These are phyloP conservation scores for Agelas oroides DNA, from an alignment of 37 sponge, comb jelly and placozoan genomes.

Conservation along the genomic window DNA sequence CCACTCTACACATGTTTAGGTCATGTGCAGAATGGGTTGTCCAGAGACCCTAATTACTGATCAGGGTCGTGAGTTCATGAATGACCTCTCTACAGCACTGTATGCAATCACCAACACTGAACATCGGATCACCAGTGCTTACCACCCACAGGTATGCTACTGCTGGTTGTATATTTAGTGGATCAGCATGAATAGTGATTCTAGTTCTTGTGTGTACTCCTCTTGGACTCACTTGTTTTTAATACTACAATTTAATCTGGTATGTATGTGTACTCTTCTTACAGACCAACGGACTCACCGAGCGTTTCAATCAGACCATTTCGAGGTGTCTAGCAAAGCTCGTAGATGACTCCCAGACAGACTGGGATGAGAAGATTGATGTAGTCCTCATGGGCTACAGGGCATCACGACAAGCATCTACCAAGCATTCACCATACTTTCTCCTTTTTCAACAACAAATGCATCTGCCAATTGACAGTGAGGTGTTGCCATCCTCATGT, in stretches of 20 bases:
- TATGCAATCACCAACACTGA: slow-evolving; percentile 20
- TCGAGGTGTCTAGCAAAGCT: slow-evolving; percentile 3
- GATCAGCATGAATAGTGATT: too few species aligned
- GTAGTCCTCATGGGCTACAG: slow-evolving; percentile 35
- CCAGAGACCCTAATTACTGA: slow-evolving; percentile 25
- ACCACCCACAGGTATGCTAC: slow-evolving; percentile 27
- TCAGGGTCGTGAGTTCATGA: slow-evolving; percentile 40
- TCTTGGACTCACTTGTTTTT: too few species aligned
- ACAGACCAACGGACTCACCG: slow-evolving; percentile 35
- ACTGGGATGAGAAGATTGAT: slow-evolving; percentile 46
- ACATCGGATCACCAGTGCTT: slow-evolving; percentile 47
- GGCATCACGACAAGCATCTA: slow-evolving; percentile 7
- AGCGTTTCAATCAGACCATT: slow-evolving; percentile 20
- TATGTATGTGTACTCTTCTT: too few species aligned
- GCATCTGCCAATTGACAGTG: slow-evolving; percentile 28
- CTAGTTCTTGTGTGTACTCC: too few species aligned
- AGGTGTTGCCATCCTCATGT: not conserved
- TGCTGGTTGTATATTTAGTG: too few species aligned
- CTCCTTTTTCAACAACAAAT: slow-evolving; percentile 38
- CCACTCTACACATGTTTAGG: not conserved
- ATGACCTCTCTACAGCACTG: slow-evolving; percentile 2
- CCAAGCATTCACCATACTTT: slow-evolving; percentile 36
- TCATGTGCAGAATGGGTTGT: slow-evolving; percentile 16
- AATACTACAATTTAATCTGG: too few species aligned
- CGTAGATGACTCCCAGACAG: not conserved